Conservation (phyloP, 1,140 invertebrate genomes). For the Lamellibrachia luymesi region DNA sequence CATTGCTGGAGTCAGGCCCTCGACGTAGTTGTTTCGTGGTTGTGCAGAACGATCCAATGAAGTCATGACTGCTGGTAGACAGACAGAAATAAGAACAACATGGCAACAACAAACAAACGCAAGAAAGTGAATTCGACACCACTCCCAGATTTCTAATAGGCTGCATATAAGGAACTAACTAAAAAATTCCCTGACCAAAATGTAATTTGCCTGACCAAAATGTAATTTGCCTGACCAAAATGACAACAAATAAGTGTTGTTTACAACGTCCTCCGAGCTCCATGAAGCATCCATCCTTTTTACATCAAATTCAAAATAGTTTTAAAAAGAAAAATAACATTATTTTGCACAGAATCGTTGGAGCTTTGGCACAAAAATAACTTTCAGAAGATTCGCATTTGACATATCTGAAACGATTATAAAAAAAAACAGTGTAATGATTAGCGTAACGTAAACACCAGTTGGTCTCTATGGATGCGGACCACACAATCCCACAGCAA, state of each 20-base stretch:
- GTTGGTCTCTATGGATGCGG: too few relatives aligned
- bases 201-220: too few relatives aligned
- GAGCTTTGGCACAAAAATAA: neutral
- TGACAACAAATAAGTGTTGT: too few relatives aligned
- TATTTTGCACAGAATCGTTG: neutral
- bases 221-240: too few relatives aligned
- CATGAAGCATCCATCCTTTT: too few relatives aligned
- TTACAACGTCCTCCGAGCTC: too few relatives aligned
- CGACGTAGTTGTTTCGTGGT: slow-evolving; percentile 13
- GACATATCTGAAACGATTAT: too few relatives aligned
- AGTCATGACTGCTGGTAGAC: slow-evolving; percentile 20
- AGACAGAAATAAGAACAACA: neutral
- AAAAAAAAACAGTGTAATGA: too few relatives aligned
- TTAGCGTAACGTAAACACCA: too few relatives aligned
- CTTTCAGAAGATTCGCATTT: slow-evolving; percentile 33
- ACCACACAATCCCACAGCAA: too few relatives aligned
- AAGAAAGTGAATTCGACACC: neutral
- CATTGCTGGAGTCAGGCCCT: slow-evolving; percentile 17
- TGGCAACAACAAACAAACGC: neutral
- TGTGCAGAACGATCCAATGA: slow-evolving; percentile 22
- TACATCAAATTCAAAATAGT: neutral
- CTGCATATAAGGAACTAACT: too few relatives aligned
- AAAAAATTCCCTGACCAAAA: too few relatives aligned
- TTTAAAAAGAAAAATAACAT: neutral
- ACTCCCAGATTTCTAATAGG: neutral